Evolutionary conservation across 1,140 invertebrate species (phyloP).

Genomic region (Drosophila aff.): DNA sequence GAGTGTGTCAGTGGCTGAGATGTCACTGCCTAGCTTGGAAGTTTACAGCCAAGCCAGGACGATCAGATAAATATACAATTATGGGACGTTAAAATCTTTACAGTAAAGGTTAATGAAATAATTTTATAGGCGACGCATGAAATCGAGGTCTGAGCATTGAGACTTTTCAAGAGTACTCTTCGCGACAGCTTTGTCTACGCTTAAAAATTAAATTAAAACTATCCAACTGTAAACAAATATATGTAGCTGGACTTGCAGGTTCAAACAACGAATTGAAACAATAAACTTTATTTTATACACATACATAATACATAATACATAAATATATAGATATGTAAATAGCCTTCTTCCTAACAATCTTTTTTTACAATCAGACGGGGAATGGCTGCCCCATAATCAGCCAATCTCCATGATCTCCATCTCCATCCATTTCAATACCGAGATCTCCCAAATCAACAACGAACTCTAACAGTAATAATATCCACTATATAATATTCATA

Average conservation of each 20-base stretch:
- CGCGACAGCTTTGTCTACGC: no score
- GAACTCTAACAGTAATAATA: conserved; percentile 54
- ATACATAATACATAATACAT: conserved; percentile 40
- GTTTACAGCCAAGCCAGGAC: conserved; percentile 11
- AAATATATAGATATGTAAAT: conserved; percentile 60
- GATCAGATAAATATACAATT: not conserved
- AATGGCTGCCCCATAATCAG: conserved; percentile 25
- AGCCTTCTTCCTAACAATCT: conserved; percentile 50
- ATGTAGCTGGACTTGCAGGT: conserved; percentile 2
- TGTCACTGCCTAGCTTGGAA: conserved; percentile 18
- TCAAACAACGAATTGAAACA: conserved; percentile 72
- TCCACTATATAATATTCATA: conserved; percentile 47
- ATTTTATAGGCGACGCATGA: no score
- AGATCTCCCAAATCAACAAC: conserved; percentile 30
- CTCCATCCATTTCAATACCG: not conserved
- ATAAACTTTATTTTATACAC: conserved; percentile 76
- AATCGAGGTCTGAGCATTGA: no score
- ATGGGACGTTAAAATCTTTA: not conserved
- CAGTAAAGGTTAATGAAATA: not conserved
- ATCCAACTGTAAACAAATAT: no score
- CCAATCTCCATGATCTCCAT: conserved; percentile 38
- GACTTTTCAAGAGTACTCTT: no score
- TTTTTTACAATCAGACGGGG: conserved; percentile 64
- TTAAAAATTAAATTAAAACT: not conserved
- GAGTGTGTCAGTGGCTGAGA: not conserved